Base-by-base conservation (phyloP, 2,888 invertebrate genomes). In the Polylopha cassiicola region DNA sequence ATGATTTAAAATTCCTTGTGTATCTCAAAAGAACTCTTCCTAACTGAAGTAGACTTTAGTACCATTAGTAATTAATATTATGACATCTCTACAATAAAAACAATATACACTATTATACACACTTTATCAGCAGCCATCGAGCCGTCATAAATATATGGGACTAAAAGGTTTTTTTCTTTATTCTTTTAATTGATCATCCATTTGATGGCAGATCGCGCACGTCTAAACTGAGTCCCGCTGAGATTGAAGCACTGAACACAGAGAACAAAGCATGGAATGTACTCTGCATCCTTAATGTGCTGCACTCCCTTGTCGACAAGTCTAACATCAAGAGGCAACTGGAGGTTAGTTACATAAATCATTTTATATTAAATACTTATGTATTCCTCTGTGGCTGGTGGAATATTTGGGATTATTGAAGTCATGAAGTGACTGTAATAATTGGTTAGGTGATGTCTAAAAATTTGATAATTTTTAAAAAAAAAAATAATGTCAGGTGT, bases 241-340 rank as follows among this genome's bases (percentile, higher is more conserved):
- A 97, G 68, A 89, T 93, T 53, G 91, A 93, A 48, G 89, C 89
- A 29, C 72, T 96, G 28, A 91, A 91, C 48, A 89, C 90, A 18
- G 94, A 95, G 67, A 93, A 92, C 64, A 96, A 97, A 74, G 94
- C 95, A 3, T 99, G 99, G 99, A 98, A 98, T 85, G 97, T 99
- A 18, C 91, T 99, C 34, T 97, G 97, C 69, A 97, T 99, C 27
- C 87, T 99, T 42, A 99, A 99, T 81, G 99, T 99, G 16, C 86
- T 99, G 30, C 99, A 99, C 77, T 98, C 98, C 0, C 87, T 99
- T 44, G 97, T 99, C 9, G 98, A 98, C 59, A 99, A 98, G 74
- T 98, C 98, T 6, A 98, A 98, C 73, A 99, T 99, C 61, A 98
- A 99, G 73, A 92, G 94, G 50, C 99, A 99, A 73, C 87, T 99